A percentile compares a stretch with the other conserved stretches of the same genome.
Conservation (phyloP, 2,797 vertebrate genomes). For the Lepus oiostolus region DNA sequence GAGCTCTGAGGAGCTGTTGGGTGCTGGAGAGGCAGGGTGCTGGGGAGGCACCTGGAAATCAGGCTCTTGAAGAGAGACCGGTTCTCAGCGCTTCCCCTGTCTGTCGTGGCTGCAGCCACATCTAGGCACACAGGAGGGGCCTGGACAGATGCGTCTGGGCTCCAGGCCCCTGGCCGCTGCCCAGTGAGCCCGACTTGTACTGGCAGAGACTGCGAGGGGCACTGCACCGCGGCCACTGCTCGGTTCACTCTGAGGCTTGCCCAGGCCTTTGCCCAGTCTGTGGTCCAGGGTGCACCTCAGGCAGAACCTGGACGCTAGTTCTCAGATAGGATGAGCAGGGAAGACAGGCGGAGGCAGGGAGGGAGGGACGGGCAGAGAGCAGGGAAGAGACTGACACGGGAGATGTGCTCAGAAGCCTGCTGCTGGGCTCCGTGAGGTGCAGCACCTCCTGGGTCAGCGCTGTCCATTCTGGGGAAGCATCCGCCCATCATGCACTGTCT, state of each 20-base stretch:
- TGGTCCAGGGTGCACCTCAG: background rate
- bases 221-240: background rate
- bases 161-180: background rate
- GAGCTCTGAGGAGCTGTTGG: background rate
- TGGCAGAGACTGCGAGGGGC: background rate
- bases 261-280: background rate
- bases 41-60: slow-evolving; percentile 22
- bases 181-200: background rate
- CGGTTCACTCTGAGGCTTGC: no score
- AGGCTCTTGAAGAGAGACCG: background rate
- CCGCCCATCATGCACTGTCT: background rate
- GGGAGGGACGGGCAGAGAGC: no score
- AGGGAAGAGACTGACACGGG: background rate
- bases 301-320: background rate
- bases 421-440: background rate
- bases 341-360: background rate
- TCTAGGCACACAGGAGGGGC: no score
- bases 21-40: background rate
- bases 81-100: slow-evolving; percentile 33
- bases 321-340: background rate
- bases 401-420: accelerated
- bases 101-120: slow-evolving; percentile 39
- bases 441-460: background rate
- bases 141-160: background rate
- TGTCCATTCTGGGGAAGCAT: background rate